Conservation (phyloP, 2,113 vertebrate genomes). For the Cariama cristata region DNA sequence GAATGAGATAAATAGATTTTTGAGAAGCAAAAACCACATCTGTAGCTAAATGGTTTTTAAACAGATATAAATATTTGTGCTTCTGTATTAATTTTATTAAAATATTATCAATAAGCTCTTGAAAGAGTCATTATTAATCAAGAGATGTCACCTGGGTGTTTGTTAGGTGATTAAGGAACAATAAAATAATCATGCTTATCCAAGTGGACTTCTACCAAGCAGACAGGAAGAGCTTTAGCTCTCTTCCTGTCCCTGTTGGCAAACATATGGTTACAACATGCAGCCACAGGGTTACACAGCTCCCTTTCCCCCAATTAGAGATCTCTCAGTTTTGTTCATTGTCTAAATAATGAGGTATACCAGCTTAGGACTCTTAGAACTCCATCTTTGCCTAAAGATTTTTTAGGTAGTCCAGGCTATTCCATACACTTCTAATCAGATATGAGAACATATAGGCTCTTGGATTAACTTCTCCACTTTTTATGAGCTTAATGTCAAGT, state of each 20-base stretch:
- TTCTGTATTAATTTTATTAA: background rate
- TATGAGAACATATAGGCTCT: background rate
- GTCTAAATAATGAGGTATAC: background rate
- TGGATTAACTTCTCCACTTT: background rate
- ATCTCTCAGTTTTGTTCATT: background rate
- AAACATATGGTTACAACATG: background rate
- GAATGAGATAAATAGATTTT: background rate
- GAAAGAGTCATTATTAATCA: background rate
- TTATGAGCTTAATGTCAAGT: background rate
- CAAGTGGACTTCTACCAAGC: background rate
- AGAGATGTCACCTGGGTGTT: background rate
- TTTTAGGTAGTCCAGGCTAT: background rate
- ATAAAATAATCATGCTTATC: background rate
- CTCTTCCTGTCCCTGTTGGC: accelerated
- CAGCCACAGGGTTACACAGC: background rate
- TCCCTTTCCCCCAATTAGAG: background rate
- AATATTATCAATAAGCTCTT: background rate
- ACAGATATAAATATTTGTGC: background rate
- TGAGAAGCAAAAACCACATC: background rate
- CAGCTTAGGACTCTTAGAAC: background rate
- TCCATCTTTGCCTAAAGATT: background rate
- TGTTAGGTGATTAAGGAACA: background rate
- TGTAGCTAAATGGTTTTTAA: background rate
- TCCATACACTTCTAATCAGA: background rate
- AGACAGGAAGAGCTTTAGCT: background rate